Conservation (phyloP, 2,888 invertebrate genomes). For the Neoascia interrupta region DNA sequence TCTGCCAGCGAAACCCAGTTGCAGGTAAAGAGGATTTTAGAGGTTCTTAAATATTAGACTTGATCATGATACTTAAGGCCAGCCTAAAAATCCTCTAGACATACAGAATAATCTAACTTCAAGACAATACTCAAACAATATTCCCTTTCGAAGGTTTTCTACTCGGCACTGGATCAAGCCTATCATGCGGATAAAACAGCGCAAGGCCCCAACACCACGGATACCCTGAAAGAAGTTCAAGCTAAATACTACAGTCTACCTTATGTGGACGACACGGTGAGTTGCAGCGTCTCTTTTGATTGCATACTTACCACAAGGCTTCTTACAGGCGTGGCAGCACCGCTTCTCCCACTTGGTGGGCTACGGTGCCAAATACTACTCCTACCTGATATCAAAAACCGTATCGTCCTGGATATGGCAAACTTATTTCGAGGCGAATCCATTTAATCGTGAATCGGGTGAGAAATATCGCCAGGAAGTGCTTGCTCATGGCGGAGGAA, state of each 20-base stretch:
- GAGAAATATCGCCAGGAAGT: constrained; percentile 88
- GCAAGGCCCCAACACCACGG: constrained; percentile 82
- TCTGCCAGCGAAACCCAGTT: constrained; percentile 93
- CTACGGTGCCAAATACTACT: constrained; percentile 99
- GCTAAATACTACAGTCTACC: constrained; percentile 91
- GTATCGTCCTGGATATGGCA: constrained; percentile 97
- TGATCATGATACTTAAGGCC: too few relatives aligned
- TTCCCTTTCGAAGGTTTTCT: constrained; percentile 84
- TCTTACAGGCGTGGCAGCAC: constrained; percentile 92
- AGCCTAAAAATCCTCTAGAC: too few relatives aligned
- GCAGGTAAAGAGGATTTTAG: constrained; percentile 82
- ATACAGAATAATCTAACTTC: too few relatives aligned
- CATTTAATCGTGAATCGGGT: constrained; percentile 88
- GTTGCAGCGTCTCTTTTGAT: constrained; percentile 67
- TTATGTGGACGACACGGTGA: constrained; percentile 91
- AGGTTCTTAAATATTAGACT: too few relatives aligned
- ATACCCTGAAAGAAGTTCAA: constrained; percentile 88
- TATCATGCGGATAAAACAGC: constrained; percentile 84
- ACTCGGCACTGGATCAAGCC: constrained; percentile 93
- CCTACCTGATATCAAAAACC: constrained; percentile 96
- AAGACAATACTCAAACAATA: background rate
- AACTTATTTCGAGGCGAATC: constrained; percentile 88
- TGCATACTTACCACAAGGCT: constrained; percentile 13
- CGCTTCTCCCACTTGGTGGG: constrained; percentile 98
- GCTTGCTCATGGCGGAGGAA: constrained; percentile 92